Evolutionary conservation across 2,888 invertebrate genomes (phyloP).

Genomic region (Ophion costatus): DNA sequence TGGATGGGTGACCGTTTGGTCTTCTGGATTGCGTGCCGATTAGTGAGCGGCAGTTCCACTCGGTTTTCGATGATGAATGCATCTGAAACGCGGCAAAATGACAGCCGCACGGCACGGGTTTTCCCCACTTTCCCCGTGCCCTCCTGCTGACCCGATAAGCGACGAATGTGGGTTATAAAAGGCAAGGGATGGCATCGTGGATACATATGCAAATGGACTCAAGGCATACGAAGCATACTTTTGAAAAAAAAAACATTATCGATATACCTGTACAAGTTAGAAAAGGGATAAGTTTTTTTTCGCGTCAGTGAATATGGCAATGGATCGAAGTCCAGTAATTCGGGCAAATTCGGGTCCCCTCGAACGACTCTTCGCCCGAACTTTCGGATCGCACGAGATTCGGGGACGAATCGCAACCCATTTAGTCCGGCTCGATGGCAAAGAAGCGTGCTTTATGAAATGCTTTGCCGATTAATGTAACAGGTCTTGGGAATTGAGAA

Average conservation of each 20-base stretch:
- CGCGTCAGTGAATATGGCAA: neutral
- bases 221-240: no score
- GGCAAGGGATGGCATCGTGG: no score
- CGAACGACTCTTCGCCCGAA: neutral
- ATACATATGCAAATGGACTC: no score
- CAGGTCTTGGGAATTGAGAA: conserved; percentile 36
- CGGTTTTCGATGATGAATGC: neutral
- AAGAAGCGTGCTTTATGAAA: conserved; percentile 69
- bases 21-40: neutral
- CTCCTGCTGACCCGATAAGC: neutral
- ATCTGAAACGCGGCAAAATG: neutral
- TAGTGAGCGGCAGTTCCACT: neutral
- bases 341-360: neutral
- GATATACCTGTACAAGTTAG: no score
- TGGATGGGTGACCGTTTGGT: neutral
- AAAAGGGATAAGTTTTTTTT: neutral
- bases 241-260: no score
- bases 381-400: neutral
- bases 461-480: conserved; percentile 47
- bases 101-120: neutral
- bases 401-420: neutral
- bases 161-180: neutral
- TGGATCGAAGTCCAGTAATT: neutral
- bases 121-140: neutral
- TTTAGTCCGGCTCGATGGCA: neutral